Percentiles rank a stretch among this genome's conserved stretches.
Evolutionary conservation across 1,140 invertebrate genomes (phyloP).

Genomic region (Achatina immaculata): DNA sequence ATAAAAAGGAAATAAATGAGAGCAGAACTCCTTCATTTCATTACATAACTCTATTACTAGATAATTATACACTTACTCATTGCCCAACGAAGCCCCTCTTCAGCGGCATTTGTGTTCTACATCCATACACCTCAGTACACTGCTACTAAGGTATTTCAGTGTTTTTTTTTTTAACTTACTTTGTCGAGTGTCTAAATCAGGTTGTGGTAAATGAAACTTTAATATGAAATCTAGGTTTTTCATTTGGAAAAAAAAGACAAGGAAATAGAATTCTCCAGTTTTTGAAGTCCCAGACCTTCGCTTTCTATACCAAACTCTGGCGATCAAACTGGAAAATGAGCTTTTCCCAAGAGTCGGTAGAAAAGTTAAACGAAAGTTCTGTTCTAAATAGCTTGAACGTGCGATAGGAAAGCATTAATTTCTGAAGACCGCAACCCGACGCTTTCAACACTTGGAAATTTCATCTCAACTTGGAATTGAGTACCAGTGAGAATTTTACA

Average conservation of each 20-base stretch:
- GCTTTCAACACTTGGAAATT: background rate
- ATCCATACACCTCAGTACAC: too few species aligned
- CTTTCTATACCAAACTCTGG: background rate
- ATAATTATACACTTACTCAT: too few species aligned
- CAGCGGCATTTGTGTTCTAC: too few species aligned
- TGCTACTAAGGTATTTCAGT: too few species aligned
- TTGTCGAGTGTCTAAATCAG: too few species aligned
- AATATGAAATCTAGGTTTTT: background rate
- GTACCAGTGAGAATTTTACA: background rate
- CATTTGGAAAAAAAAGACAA: background rate
- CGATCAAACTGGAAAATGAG: background rate
- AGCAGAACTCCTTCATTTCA: too few species aligned
- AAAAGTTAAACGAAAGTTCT: background rate
- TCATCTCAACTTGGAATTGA: background rate
- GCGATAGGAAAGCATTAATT: slow-evolving; percentile 3
- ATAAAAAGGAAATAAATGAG: background rate
- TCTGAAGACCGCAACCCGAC: background rate
- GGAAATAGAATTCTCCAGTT: background rate
- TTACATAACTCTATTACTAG: too few species aligned
- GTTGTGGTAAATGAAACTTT: background rate
- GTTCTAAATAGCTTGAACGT: background rate
- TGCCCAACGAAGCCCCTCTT: too few species aligned
- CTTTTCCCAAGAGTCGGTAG: background rate
- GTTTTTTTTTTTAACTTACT: too few species aligned
- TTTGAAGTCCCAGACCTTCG: background rate